These are phyloP conservation scores for Lacanobia wlatinum DNA, from an alignment of 2,888 invertebrate genomes.

Conservation along the genomic window DNA sequence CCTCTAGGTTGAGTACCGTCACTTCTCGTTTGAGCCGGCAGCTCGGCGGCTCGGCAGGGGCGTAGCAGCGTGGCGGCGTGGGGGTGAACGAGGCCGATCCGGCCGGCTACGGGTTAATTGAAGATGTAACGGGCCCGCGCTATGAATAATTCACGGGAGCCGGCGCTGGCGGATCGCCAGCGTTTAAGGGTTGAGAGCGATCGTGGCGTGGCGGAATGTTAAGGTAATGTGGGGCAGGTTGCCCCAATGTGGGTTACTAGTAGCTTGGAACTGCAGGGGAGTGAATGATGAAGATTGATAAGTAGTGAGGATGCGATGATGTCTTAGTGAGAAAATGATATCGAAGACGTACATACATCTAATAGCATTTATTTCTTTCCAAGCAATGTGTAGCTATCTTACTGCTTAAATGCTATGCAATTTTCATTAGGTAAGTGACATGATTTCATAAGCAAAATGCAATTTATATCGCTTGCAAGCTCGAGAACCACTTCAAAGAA, in stretches of 20 bases:
- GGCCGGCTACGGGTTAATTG: conserved; percentile 69
- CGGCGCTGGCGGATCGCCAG: conserved; percentile 64
- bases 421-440: not conserved
- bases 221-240: conserved; percentile 47
- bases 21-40: conserved; percentile 53
- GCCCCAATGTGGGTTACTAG: not conserved
- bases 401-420: no score
- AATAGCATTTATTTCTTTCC: no score
- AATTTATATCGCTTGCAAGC: not conserved
- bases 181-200: conserved; percentile 63
- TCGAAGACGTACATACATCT: no score
- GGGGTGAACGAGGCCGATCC: conserved; percentile 52
- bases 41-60: conserved; percentile 39
- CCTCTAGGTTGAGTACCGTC: conserved; percentile 26
- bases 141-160: conserved; percentile 71
- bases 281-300: conserved; percentile 1
- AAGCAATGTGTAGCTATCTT: no score
- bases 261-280: not conserved
- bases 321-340: not conserved
- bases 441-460: not conserved
- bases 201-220: conserved; percentile 53
- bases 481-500: not conserved
- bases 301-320: not conserved
- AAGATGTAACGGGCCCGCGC: conserved; percentile 71
- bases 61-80: conserved; percentile 26